Evolutionary conservation across 92 coral and sea anemone genomes (phyloP).

Genomic region (Zoanthus sansibaricus): DNA sequence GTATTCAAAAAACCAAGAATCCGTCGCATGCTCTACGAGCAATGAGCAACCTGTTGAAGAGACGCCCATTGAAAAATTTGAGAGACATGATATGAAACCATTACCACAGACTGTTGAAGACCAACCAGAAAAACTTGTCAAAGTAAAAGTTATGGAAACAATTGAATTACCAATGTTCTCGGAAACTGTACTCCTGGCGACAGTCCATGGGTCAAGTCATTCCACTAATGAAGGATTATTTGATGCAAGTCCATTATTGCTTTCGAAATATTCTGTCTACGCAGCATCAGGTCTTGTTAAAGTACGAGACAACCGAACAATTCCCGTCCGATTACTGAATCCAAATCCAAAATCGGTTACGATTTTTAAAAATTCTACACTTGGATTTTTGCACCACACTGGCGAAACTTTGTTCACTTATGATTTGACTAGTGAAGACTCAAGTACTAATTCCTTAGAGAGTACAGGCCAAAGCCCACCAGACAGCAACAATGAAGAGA

Average conservation of each 20-base stretch:
- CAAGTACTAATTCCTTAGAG: background rate
- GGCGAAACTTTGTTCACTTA: background rate
- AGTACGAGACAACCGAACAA: background rate
- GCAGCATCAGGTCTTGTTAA: background rate
- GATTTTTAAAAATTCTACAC: background rate
- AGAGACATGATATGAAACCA: no score
- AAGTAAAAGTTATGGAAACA: no score
- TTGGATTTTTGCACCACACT: background rate
- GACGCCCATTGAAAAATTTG: background rate
- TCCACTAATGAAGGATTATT: background rate
- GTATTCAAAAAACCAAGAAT: no score
- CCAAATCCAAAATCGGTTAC: background rate
- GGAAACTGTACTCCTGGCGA: no score
- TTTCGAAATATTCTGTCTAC: background rate
- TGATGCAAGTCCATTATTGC: background rate
- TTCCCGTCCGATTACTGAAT: slow-evolving; percentile 25
- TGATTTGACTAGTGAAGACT: background rate
- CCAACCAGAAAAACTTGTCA: no score
- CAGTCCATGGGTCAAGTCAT: no score
- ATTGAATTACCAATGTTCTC: no score
- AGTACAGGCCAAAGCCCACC: background rate
- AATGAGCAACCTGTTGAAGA: background rate
- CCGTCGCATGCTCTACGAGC: no score
- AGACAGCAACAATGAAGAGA: no score
- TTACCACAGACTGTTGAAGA: no score